Conservation (phyloP, 2,888 invertebrate genomes). For the Harmothoe impar region DNA sequence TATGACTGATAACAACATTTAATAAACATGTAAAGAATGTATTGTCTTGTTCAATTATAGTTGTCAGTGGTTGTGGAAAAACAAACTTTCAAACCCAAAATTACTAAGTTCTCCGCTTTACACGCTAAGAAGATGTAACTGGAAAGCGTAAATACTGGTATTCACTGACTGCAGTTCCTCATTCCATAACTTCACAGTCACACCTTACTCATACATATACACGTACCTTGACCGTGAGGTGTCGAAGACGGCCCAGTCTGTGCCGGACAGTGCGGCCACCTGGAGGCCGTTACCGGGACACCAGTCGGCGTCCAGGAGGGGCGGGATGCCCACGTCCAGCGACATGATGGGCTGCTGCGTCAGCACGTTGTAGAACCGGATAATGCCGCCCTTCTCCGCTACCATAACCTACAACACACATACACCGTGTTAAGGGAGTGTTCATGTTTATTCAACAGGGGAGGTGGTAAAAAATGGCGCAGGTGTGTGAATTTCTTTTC, state of each 20-base stretch:
- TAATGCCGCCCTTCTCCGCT: slow-evolving; percentile 90
- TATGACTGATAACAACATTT: too few relatives aligned
- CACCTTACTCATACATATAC: too few relatives aligned
- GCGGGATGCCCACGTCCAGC: slow-evolving; percentile 85
- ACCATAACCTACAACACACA: slow-evolving; percentile 87
- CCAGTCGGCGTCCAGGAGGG: slow-evolving; percentile 89
- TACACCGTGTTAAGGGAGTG: too few relatives aligned
- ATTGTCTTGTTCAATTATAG: too few relatives aligned
- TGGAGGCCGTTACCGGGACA: slow-evolving; percentile 86
- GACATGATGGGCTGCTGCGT: slow-evolving; percentile 87
- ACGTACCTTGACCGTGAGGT: slow-evolving; percentile 87
- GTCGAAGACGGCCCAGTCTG: slow-evolving; percentile 89
- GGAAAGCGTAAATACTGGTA: too few relatives aligned
- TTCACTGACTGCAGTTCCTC: too few relatives aligned
- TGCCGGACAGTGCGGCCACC: slow-evolving; percentile 87
- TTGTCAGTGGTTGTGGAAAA: too few relatives aligned
- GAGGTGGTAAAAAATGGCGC: not conserved
- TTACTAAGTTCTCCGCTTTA: too few relatives aligned
- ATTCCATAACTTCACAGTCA: too few relatives aligned
- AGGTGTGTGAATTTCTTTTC: not conserved
- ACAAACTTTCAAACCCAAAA: too few relatives aligned
- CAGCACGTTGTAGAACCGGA: slow-evolving; percentile 89
- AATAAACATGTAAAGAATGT: too few relatives aligned
- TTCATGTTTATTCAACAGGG: not conserved
- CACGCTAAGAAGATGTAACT: too few relatives aligned